Conservation (phyloP, 2,888 invertebrate species). For the Scrobipalpa costella region DNA sequence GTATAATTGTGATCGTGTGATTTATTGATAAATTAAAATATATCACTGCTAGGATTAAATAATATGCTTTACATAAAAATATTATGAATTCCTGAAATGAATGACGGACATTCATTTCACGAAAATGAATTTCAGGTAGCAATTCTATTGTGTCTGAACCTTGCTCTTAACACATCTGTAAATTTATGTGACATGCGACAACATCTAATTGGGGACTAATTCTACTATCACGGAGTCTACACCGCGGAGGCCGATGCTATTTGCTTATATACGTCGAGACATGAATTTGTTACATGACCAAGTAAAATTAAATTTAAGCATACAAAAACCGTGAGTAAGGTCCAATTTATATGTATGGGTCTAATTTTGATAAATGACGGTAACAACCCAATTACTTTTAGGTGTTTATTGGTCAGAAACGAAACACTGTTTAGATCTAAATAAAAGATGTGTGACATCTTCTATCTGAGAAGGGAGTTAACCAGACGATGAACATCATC, state of each 20-base stretch:
- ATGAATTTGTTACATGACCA: constrained; percentile 10
- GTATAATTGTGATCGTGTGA: too few relatives aligned
- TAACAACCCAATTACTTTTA: neutral
- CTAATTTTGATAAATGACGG: constrained; percentile 1
- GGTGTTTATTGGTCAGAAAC: neutral
- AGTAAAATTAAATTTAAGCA: constrained; percentile 9
- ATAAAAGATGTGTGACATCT: too few relatives aligned
- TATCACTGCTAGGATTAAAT: too few relatives aligned
- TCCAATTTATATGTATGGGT: neutral
- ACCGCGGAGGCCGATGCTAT: constrained; percentile 29
- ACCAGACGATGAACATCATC: too few relatives aligned
- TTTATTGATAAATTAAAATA: too few relatives aligned
- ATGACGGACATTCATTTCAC: neutral
- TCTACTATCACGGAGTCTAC: constrained; percentile 31
- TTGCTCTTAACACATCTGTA: constrained; percentile 22
- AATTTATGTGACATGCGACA: constrained; percentile 25
- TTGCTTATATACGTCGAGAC: constrained; percentile 17
- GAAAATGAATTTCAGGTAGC: neutral
- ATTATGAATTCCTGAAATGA: too few relatives aligned
- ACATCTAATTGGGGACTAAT: constrained; percentile 35
- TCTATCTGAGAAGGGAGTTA: too few relatives aligned
- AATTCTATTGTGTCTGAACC: neutral
- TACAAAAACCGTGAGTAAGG: neutral
- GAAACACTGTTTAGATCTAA: neutral
- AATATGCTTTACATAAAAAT: too few relatives aligned